These are phyloP conservation scores for Cebus imitator DNA, from an alignment of 2,113 vertebrate species.

Conservation along the genomic window DNA sequence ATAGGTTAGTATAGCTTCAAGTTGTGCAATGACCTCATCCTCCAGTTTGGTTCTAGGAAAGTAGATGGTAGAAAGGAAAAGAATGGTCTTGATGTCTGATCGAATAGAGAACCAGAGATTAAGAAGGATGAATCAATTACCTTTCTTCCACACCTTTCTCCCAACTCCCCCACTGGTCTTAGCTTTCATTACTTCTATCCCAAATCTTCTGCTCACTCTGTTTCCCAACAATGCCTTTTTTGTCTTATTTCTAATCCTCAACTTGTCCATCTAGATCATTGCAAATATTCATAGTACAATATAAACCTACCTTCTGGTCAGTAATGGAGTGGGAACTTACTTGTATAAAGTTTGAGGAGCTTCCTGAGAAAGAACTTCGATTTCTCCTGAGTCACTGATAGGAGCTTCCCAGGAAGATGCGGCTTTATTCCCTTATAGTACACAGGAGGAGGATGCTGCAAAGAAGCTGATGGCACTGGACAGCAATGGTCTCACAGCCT, in stretches of 20 bases:
- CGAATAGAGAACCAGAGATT: not conserved
- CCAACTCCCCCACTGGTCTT: not conserved
- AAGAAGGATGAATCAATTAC: not conserved
- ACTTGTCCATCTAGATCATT: not conserved
- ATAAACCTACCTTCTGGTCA: not conserved
- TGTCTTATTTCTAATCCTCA: not conserved
- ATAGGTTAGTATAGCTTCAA: not conserved
- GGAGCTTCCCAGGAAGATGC: conserved; percentile 42
- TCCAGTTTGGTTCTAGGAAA: not conserved
- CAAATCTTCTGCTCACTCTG: not conserved
- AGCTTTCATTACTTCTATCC: not conserved
- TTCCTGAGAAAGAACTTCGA: conserved; percentile 14
- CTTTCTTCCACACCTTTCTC: not conserved
- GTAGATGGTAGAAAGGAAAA: not conserved
- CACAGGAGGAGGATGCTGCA: conserved; percentile 9
- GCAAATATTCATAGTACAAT: not conserved
- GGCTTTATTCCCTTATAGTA: conserved; percentile 46
- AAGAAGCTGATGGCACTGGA: conserved; percentile 51
- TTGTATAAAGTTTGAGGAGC: not conserved
- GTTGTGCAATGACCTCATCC: not conserved
- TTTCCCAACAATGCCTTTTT: not conserved
- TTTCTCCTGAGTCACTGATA: conserved; percentile 44
- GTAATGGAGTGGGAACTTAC: not conserved
- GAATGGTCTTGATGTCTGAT: not conserved
- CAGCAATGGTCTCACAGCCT: not conserved